Base-by-base conservation (phyloP, 2,797 vertebrate genomes). In the Brotula barbata region DNA sequence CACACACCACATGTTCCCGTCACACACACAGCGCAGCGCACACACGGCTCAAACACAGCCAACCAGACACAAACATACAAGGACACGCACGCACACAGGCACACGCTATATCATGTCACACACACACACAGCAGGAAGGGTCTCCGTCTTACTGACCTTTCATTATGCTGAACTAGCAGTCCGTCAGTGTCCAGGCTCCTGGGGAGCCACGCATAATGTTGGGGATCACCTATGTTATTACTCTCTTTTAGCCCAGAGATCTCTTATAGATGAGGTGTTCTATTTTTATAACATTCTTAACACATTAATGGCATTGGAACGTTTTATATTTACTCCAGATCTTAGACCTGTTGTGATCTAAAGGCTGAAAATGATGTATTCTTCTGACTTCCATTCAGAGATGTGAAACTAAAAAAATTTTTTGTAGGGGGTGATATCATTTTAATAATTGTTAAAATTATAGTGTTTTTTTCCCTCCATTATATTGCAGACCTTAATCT, bases 101-200 rank as follows among this genome's bases (percentile, higher is more conserved):
- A 33, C 31, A 33, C 40, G 10, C 34, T 57, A 20, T 19, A 59
- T 62, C 68, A 64, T 56, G 25, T 65, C 56, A 50, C 17, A 17
- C 19, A 22, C 49, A 36, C 17, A 16, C 58, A 68, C 56, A 51
- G 56, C 47, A 25, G 43, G 70, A 25, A 33, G 25, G 37, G 34
- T 59, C 36, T 53, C 59, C 71, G 57, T 71, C 74, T 71, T 47
- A 1, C 71, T 82, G 75, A 86, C 77, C 74, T 82, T 80, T 80
- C 44, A 66, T 44, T 64, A 65, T 60, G 67, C 65, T 62, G 74
- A 76, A 75, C 80, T 77, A 82, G 66, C 75, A 71, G 58, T 60
- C 79, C 67, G 59, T 75, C 58, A 60, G 40, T 25, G 17, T 53
- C 28, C 43, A 15, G 47, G 45, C 64, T 64, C 59, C 16, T 44